Evolutionary conservation across 2,888 invertebrate genomes (phyloP), one percentile per base, ranked within the genome.

Genomic region (Epicampocera succincta): DNA sequence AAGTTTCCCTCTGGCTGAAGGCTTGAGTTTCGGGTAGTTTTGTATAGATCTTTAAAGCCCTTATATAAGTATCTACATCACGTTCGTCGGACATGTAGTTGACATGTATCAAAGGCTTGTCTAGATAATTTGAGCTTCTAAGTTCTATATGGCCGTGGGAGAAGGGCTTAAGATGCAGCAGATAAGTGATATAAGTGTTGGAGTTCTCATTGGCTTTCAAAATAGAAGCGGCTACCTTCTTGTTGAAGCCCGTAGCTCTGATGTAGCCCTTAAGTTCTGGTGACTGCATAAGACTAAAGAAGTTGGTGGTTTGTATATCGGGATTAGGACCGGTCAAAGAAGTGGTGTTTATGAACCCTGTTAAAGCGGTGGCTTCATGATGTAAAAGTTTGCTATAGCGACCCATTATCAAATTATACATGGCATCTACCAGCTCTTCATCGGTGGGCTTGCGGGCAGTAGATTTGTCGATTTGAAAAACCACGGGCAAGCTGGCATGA

Each of bases 401-500:
- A 68, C 92, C 91, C 85, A 91, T 92, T 8, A 92, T 86, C 86
- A 93, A 93, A 54, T 93, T 90, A 79, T 85, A 91, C 86, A 91
- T 88, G 75, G 88, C 89, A 80, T 91, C 90, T 21, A 91, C 86
- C 1, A 90, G 85, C 48, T 90, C 90, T 90, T 91, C 86, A 89
- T 92, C 73, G 89, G 89, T 87, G 21, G 89, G 87, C 2, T 88
- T 87, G 17, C 87, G 85, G 3, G 90, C 90, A 1, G 86, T 89
- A 0, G 90, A 87, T 69, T 90, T 90, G 29, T 93, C 93, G 84
- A 93, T 92, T 84, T 88, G 88, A 56, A 91, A 90, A 33, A 91
- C 86, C 0, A 91, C 86, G 0, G 90, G 91, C 58, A 95, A 92
- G 3, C 94, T 95, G 65, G 95, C 94, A 87, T 97, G 96, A 87